Evolutionary conservation across 2,797 vertebrate species (phyloP), one percentile per base, ranked within the genome.

Genomic region (Chrysocyon brachyurus): DNA sequence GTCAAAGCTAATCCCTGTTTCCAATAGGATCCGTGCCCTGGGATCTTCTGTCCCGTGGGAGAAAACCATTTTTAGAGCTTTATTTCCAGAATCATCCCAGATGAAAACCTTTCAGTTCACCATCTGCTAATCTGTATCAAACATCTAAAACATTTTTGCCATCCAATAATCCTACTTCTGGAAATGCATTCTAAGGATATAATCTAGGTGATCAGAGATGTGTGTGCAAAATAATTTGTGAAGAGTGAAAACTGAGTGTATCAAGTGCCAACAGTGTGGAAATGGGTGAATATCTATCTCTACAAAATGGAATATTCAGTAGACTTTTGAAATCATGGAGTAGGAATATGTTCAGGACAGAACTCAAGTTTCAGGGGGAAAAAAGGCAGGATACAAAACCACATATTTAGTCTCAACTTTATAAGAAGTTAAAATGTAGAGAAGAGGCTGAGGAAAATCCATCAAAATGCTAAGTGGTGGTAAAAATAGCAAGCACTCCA

Each of bases 61-160:
- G 61, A 84, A 26, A 78, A 12, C 9, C 68, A 52, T 85, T 93
- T 97, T 93, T 52, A 82, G 77, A 81, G 88, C 33, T 94, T 94
- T 75, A 72, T 85, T 91, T 93, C 83, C 66, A 81, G 46, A 63
- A 9, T 54, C 28, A 86, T 33, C 70, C 56, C 64, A 86, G 78
- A 54, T 49, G n/a, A 86, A 9, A 54, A 12, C 40, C 52, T 57
- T 49, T 73, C 82, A 40, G 33, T 26, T 70, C 36, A n/a, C 78
- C 40, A 73, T 22, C 14, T 57, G 59, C 66, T 68, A 73, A 49
- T 46, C 73, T 49, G 24, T 36, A 61, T 24, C 22, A 31, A 66
- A 70, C 26, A 11, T 31, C 40, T 73, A 40, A 91, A 78, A 57
- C 6, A 28, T 31, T 36, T 21, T 6, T 33, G 17, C n/a, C 54